A percentile compares a stretch with the other conserved stretches of the same genome.
Evolutionary conservation across 2,888 invertebrate species (phyloP).

Genomic region (Erannis defoliaria): DNA sequence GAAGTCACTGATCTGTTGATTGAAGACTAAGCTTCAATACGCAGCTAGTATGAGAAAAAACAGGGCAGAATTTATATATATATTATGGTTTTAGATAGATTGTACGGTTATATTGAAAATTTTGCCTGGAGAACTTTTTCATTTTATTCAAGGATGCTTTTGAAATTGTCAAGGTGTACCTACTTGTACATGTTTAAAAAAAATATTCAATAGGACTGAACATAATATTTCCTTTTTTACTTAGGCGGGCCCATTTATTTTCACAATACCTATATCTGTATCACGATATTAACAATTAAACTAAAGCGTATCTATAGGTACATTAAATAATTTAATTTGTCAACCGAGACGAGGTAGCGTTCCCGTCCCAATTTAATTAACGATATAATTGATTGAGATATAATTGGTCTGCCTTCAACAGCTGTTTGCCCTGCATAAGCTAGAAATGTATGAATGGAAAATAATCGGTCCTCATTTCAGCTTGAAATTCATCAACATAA

Average conservation of each 20-base stretch:
- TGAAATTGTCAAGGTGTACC: no score
- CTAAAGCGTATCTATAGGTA: neutral
- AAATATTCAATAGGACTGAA: no score
- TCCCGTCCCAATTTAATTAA: conserved; percentile 20
- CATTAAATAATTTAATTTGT: conserved; percentile 10
- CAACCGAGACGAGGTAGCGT: conserved; percentile 6
- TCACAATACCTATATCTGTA: neutral
- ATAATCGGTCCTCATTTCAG: conserved; percentile 1
- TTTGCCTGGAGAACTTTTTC: no score
- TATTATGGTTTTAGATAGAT: no score
- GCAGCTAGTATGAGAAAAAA: no score
- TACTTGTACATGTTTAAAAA: no score
- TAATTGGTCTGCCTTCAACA: conserved; percentile 21
- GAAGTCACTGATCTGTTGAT: no score
- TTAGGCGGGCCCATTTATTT: neutral
- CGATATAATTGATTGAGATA: conserved; percentile 23
- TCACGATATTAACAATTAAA: neutral
- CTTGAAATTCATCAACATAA: neutral
- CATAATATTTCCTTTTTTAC: no score
- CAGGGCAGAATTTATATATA: no score
- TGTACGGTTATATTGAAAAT: no score
- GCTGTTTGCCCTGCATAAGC: conserved; percentile 1
- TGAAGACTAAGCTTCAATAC: no score
- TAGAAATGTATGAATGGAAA: neutral
- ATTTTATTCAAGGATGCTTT: no score